Conservation (phyloP, 53 echinoderm and acorn worm genomes). For the Henricia sp. region DNA sequence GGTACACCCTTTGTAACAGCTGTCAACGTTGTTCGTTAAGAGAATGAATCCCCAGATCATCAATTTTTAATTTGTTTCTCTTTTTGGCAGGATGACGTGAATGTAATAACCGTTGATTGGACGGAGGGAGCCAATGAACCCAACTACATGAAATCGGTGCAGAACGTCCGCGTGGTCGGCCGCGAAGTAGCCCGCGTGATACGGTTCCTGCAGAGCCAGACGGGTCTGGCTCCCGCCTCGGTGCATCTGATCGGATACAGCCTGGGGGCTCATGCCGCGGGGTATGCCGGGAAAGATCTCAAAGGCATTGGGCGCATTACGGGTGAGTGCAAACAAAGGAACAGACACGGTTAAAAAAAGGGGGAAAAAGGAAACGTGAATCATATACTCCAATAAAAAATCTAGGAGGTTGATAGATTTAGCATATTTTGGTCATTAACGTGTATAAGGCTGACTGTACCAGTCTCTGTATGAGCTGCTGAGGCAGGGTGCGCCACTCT, state of each 20-base stretch:
- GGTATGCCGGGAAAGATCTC: conserved; percentile 80
- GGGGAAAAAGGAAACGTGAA: no score
- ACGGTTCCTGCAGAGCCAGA: conserved; percentile 44
- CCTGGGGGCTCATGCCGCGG: conserved; percentile 91
- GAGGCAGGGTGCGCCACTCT: no score
- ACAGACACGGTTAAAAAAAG: no score
- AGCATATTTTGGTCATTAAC: no score
- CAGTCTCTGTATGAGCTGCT: no score
- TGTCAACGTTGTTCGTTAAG: no score
- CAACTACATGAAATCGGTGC: conserved; percentile 87
- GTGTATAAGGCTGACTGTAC: no score
- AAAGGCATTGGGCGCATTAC: conserved; percentile 87
- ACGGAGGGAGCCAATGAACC: conserved; percentile 81
- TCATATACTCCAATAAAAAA: no score
- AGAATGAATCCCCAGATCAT: no score
- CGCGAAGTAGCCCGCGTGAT: conserved; percentile 71
- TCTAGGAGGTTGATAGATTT: no score
- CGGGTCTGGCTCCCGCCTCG: conserved; percentile 23
- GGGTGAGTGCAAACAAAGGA: conserved; percentile 55
- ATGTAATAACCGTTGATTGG: conserved; percentile 91
- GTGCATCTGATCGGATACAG: conserved; percentile 93
- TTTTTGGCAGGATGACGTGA: conserved; percentile 66
- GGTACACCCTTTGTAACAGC: no score
- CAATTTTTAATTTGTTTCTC: no score
- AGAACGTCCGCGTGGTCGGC: conserved; percentile 92